A percentile compares a stretch with the other conserved stretches of the same genome.
phyloP scores from a whole-genome alignment of 2,888 invertebrate species.

The Dorcus hopei region DNA sequence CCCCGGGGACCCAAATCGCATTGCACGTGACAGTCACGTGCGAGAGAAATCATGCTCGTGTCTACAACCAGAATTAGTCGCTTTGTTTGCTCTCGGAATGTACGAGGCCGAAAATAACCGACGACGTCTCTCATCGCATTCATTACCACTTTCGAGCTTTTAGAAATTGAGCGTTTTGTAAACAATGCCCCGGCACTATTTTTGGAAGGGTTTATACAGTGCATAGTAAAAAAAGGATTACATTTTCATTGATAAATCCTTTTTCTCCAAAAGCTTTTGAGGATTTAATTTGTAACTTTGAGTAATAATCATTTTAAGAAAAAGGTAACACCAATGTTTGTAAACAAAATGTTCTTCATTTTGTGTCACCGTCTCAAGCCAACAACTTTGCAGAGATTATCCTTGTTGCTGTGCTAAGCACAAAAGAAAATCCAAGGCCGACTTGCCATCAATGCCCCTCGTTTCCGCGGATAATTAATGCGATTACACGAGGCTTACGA shows the following conservation, averaged over 20 bases:
- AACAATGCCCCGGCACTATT: background rate
- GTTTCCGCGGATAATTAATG: no score
- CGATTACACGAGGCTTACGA: no score
- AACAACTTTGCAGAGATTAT: no score
- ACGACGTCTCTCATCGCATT: background rate
- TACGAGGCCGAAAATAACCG: background rate
- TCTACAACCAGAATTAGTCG: background rate
- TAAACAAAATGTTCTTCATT: no score
- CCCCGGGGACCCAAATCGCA: conserved; percentile 18
- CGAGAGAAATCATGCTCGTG: conserved; percentile 5
- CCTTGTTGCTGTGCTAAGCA: no score
- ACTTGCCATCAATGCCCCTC: no score
- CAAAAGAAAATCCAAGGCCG: no score
- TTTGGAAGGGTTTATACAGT: no score
- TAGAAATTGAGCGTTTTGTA: background rate
- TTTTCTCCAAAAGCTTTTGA: background rate
- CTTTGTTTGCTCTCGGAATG: background rate
- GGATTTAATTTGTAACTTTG: no score
- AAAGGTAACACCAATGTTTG: no score
- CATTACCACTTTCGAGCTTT: background rate
- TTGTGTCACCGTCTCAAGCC: no score
- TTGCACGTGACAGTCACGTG: conserved; percentile 18
- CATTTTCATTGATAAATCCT: background rate
- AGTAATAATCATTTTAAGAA: no score
- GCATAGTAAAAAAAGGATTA: background rate